Base-by-base conservation (phyloP, 2,797 vertebrate species). In the Smutsia temminckii region DNA sequence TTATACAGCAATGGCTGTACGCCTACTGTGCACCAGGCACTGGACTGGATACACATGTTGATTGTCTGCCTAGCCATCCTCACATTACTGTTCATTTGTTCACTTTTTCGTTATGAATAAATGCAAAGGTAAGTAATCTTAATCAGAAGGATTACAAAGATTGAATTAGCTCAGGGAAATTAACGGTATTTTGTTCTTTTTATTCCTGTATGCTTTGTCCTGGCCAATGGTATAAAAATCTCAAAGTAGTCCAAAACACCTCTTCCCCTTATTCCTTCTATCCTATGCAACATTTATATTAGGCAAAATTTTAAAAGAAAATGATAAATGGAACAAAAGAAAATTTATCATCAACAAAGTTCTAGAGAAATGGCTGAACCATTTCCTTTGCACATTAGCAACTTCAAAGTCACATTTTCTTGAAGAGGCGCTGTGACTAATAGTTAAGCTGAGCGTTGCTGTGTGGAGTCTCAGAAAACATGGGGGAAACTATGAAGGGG, bases 351-450 rank as follows among this genome's bases (percentile, higher is more conserved):
- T 69, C 68, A 25, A 25, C 63, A 55, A 23, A 51, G 71, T 91
- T 81, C 29, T 16, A 57, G 25, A 61, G n/a, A 90, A 91, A 51
- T n/a, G 34, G 25, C 40, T 42, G 57, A 32, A 75, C n/a, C 74
- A 72, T 90, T 94, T 90, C 42, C 86, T 96, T 95, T 92, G 37
- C 23, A 84, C 25, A 84, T 79, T 59, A 20, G 49, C 42, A 88
- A 87, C 20, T 68, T 91, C 61, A 32, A n/a, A 85, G 32, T 89
- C 51, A 46, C 34, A 69, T 49, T 20, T 34, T 25, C 71, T 74
- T 51, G 20, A n/a, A 63, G 92, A 34, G 18, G 72, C 16, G 20
- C 66, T 37, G 27, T 57, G 1, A 21, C 80, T 77, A 84, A 46
- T 40, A 89, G 23, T 78, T 59, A 83, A 66, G 42, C 27, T 53